These are phyloP conservation scores for Neelides sp. DNA, from an alignment of 1,140 invertebrate species.

Conservation along the genomic window DNA sequence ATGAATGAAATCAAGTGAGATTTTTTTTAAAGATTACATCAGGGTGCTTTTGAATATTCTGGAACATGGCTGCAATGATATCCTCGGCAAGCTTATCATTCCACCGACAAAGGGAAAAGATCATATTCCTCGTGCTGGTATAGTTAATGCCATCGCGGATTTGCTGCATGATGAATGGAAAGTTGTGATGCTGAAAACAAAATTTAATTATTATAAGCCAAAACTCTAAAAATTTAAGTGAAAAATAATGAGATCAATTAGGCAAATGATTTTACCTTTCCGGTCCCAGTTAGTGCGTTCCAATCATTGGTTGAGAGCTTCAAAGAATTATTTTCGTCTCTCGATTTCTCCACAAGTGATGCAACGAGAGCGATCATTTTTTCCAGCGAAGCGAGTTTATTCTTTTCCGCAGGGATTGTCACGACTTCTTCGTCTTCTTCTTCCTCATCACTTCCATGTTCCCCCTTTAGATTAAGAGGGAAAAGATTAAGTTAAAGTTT, in stretches of 20 bases:
- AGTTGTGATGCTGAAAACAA: slow-evolving; percentile 47
- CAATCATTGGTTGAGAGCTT: slow-evolving; percentile 66
- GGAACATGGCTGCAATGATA: slow-evolving; percentile 76
- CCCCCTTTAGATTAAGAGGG: no score
- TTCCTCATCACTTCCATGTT: slow-evolving; percentile 54
- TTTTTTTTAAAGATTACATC: slow-evolving; percentile 47
- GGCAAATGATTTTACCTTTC: slow-evolving; percentile 47
- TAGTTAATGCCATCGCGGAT: slow-evolving; percentile 84
- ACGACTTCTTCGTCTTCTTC: slow-evolving; percentile 61
- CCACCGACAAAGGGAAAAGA: slow-evolving; percentile 78
- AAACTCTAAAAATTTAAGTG: slow-evolving; percentile 6
- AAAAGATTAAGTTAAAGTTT: slow-evolving; percentile 13
- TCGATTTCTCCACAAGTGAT: slow-evolving; percentile 71
- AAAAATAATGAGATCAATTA: neutral
- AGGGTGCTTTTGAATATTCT: slow-evolving; percentile 73
- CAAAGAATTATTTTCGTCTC: slow-evolving; percentile 58
- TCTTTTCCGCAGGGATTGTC: slow-evolving; percentile 52
- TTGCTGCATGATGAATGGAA: slow-evolving; percentile 86
- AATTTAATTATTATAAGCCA: slow-evolving; percentile 3
- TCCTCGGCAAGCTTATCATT: slow-evolving; percentile 72
- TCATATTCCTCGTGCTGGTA: slow-evolving; percentile 78
- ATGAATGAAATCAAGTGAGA: no score
- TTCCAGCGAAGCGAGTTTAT: slow-evolving; percentile 76
- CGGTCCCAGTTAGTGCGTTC: slow-evolving; percentile 53
- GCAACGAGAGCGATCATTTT: slow-evolving; percentile 89